Evolutionary conservation across 2,888 invertebrate species (phyloP), one percentile per base, ranked within the genome.

Genomic region (Acrocera orbiculus): DNA sequence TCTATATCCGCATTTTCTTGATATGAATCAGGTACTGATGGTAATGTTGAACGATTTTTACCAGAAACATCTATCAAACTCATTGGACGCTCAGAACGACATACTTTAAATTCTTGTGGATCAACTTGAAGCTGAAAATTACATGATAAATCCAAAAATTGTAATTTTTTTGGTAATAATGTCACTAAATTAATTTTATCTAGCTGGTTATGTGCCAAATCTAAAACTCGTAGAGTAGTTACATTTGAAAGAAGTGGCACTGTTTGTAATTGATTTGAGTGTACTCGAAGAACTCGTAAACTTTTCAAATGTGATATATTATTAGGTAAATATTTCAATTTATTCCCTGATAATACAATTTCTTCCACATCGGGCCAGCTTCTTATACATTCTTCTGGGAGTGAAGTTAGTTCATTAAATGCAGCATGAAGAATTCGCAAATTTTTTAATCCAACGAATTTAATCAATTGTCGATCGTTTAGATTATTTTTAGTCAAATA

Each of bases 21-120:
- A 42, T 58, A 60, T 9, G 60, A 57, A 9, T 58, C 56, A 1
- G 62, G 58, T 28, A 58, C 52, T 22, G 69, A 69, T 2, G 81
- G 77, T 34, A 80, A 50, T 37, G 73, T 70, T 0, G 67, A 67
- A 13, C 76, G 60, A 56, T 80, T 81, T 47, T 77, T 74, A 7
- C 85, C 85, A 0, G 82, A 80, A 1, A 85, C 85, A 52, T 86
- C 85, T 1, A 86, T 77, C 16, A 86, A 62, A 48, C 82, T 83
- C 60, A 85, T 70, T 4, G 81, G 79, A 27, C 83, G 63, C 52
- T 81, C 78, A 24, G 78, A 76, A 57, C 79, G 67, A 47, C 82
- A 83, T 4, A 71, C 73, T 52, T 76, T 76, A 42, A 85, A 77
- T 53, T 85, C 82, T 27, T 78, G 70, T 10, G 81, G 78, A 49